Evolutionary conservation across 2,888 invertebrate species (phyloP).

Genomic region (Plagiodera versicolora): DNA sequence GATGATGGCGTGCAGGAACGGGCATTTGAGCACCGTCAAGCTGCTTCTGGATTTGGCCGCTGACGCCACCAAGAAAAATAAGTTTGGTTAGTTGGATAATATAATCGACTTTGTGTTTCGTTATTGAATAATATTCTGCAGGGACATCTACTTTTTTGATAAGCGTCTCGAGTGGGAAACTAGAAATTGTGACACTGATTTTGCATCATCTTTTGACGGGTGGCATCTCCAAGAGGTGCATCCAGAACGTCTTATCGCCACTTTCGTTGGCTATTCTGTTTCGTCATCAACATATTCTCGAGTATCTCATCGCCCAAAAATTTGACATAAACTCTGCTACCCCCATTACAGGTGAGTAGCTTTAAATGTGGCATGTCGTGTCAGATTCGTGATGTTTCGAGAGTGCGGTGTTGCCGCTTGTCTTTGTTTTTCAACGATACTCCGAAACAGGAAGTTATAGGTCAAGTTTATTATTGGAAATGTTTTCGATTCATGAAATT

Average conservation of each 20-base stretch:
- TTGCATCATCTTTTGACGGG: slow-evolving; percentile 47
- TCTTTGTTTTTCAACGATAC: too few species aligned
- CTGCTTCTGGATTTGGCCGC: slow-evolving; percentile 45
- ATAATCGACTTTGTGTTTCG: too few species aligned
- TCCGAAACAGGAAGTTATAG: too few species aligned
- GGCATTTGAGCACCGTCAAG: slow-evolving; percentile 42
- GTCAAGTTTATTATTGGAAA: too few species aligned
- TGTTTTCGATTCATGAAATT: too few species aligned
- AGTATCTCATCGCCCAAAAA: slow-evolving; percentile 43
- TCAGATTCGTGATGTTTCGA: too few species aligned
- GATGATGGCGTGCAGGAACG: slow-evolving; percentile 51
- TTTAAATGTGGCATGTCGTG: too few species aligned
- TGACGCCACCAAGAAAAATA: slow-evolving; percentile 47
- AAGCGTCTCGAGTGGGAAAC: slow-evolving; percentile 45
- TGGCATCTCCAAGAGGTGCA: slow-evolving; percentile 46
- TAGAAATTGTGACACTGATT: slow-evolving; percentile 44
- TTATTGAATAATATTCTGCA: slow-evolving; percentile 29
- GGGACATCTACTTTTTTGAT: slow-evolving; percentile 48
- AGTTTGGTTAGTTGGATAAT: slow-evolving; percentile 44
- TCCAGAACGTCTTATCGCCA: slow-evolving; percentile 48
- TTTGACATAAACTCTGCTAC: slow-evolving; percentile 43
- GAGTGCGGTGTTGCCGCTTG: too few species aligned
- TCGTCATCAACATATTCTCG: slow-evolving; percentile 40
- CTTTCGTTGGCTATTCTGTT: slow-evolving; percentile 47
- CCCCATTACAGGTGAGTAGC: slow-evolving; percentile 41